Evolutionary conservation across 2,797 vertebrate species (phyloP).

Genomic region (Dipus sagitta): DNA sequence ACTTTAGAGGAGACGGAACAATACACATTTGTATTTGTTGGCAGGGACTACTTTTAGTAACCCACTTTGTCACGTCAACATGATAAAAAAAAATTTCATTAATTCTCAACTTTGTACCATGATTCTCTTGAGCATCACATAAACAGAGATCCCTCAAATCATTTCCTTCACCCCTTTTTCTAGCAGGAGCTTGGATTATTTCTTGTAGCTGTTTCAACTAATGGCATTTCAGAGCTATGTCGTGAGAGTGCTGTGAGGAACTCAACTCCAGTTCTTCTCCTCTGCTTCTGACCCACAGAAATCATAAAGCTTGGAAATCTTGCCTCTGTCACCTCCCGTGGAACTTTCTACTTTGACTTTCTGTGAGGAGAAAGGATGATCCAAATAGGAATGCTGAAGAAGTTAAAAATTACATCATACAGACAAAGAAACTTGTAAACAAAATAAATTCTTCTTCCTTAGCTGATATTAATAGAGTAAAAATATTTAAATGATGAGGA

Average conservation of each 20-base stretch:
- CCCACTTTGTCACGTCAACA: constrained; percentile 15
- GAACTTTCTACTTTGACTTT: neutral
- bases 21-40: constrained; percentile 26
- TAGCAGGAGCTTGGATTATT: neutral
- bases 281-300: neutral
- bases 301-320: neutral
- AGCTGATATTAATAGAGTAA: no score
- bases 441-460: no score
- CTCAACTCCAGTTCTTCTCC: neutral
- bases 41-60: neutral
- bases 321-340: neutral
- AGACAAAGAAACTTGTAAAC: no score
- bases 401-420: constrained; percentile 10
- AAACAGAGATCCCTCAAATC: neutral
- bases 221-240: neutral
- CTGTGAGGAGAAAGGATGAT: neutral
- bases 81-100: constrained; percentile 7
- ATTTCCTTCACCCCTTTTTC: neutral
- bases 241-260: neutral
- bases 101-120: neutral
- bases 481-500: no score
- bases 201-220: neutral
- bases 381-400: neutral
- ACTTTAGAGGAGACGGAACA: constrained; percentile 49
- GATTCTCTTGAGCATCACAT: neutral